Evolutionary conservation across 92 coral and sea anemone genomes (phyloP), one percentile per base, ranked within the genome.

Genomic region (Nematostella vectensis): DNA sequence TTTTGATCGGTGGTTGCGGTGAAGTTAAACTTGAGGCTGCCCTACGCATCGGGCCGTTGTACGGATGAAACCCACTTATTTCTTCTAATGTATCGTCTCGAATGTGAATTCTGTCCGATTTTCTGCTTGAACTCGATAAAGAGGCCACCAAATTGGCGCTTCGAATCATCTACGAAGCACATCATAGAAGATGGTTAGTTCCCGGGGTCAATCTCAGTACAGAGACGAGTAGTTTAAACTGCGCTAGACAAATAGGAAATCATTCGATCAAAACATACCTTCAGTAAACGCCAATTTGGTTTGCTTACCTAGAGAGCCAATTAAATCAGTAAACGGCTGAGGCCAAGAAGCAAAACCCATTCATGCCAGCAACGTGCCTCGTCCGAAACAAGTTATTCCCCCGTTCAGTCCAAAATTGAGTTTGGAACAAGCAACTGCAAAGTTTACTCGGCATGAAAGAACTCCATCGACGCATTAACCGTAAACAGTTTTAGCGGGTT

Each of bases 1-100:
- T 72, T 70, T 84, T 84, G 47, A 72, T 70, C 12, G 56, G 31
- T 37, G 72, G 57, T 3, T 49, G 44, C 15, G 62, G 72, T 25
- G 72, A 55, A 40, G 50, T 38, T 22, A 55, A 18, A 17, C 50
- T 53, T 29, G 29, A 22, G 11, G 63, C 72, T 29, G 72, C 21
- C 20, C 72, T 57, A 9, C 72, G 72, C 72, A 66, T 66, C 45
- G 63, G 53, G 3, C 11, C 61, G 30, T 18, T 24, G 24, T 55
- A 40, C 3, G 42, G 38, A 37, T 26, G 42, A 23, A 9, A 45
- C 4, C 51, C 21, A 11, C 9, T 17, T 45, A 19, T 11, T 6
- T 45, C 51, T 22, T 45, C 51, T 19, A 11, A 9, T 45, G 51
- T 17, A 9, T 45, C 51, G 12, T 45, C 51, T 45, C 51, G 4